Evolutionary conservation across 2,113 vertebrate genomes (phyloP).

Genomic region (Columba janthina): DNA sequence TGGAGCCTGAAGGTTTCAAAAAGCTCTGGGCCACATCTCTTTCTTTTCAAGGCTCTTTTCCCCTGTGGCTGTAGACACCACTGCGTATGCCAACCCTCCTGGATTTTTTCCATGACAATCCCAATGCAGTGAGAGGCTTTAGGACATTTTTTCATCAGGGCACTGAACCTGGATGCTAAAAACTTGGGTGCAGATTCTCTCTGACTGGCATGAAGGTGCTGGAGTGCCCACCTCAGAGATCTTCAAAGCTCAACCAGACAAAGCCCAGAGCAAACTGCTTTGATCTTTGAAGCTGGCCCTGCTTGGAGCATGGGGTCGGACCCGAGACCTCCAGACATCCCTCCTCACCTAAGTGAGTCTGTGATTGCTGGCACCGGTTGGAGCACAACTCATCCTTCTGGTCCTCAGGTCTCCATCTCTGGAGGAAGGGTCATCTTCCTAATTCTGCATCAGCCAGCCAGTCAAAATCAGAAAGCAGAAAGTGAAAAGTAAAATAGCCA

Average conservation of each 20-base stretch:
- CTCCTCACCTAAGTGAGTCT: not conserved
- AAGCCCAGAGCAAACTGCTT: not conserved
- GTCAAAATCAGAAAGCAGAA: constrained; percentile 12
- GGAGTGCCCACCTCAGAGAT: not conserved
- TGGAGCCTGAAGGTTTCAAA: not conserved
- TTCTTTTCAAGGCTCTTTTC: not conserved
- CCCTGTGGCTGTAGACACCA: not conserved
- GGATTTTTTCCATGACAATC: not conserved
- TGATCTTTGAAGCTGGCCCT: not conserved
- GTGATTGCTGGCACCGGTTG: not conserved
- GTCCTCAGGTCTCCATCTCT: not conserved
- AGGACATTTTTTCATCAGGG: not conserved
- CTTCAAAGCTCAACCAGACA: not conserved
- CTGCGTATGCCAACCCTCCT: not conserved
- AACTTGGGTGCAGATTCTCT: not conserved
- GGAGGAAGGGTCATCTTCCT: not conserved
- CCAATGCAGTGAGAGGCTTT: not conserved
- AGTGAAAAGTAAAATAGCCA: constrained; percentile 22
- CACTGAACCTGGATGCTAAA: not conserved
- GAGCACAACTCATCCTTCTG: not conserved
- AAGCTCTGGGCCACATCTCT: not conserved
- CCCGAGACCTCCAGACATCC: not conserved
- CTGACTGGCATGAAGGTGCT: not conserved
- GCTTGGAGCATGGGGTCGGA: not conserved
- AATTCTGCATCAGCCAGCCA: constrained; percentile 29